Conservation (phyloP, 2,888 invertebrate genomes). For the Meiosimyza decipiens region DNA sequence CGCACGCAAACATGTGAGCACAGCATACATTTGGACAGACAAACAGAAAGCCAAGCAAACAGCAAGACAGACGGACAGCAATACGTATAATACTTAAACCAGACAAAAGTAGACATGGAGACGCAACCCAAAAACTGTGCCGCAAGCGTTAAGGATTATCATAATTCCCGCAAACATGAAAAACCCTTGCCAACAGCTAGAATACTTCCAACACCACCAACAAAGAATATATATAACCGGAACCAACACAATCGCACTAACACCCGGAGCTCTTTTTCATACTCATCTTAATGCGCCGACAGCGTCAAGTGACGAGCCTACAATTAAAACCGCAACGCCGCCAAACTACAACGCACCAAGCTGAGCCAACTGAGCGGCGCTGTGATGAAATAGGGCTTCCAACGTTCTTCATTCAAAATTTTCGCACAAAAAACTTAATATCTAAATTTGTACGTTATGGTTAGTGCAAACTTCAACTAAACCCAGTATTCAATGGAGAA, state of each 20-base stretch:
- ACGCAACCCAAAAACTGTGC: background rate
- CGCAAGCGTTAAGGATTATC: conserved; percentile 17
- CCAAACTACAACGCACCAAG: conserved; percentile 5
- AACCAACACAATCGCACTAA: background rate
- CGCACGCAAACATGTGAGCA: conserved; percentile 1
- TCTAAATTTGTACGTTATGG: too few species aligned
- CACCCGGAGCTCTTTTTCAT: background rate
- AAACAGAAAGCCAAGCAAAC: conserved; percentile 5
- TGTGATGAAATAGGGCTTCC: too few species aligned
- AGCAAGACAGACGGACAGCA: background rate
- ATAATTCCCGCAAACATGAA: conserved; percentile 18
- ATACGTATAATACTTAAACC: background rate
- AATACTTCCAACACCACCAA: background rate
- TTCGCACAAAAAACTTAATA: too few species aligned
- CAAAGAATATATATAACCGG: background rate
- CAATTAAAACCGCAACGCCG: conserved; percentile 17
- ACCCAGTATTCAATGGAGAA: too few species aligned
- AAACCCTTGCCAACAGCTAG: conserved; percentile 9
- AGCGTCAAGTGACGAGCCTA: conserved; percentile 18
- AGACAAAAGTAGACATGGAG: conserved; percentile 3
- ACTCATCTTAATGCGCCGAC: background rate
- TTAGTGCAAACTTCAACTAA: too few species aligned
- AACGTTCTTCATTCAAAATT: too few species aligned
- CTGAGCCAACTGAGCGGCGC: background rate
- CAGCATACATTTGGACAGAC: background rate